phyloP scores from a whole-genome alignment of 30 jellyfish, hydroid and myxozoan genomes.

The Clytia hemisphaerica region DNA sequence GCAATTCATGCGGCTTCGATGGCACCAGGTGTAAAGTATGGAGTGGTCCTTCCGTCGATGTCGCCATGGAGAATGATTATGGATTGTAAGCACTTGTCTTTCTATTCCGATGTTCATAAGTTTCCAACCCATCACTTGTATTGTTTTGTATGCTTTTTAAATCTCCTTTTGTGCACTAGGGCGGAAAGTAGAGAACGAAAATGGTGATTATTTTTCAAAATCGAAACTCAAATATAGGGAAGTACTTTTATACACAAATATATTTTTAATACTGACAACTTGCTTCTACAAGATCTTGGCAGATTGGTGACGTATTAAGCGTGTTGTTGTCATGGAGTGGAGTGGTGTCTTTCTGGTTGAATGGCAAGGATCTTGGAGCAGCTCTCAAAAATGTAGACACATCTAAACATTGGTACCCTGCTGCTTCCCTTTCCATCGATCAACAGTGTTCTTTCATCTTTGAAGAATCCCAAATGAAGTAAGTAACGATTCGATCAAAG shows the following conservation, averaged over 20 bases:
- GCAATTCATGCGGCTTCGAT: constrained; percentile 61
- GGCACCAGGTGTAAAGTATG: constrained; percentile 75
- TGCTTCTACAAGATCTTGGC: constrained; percentile 55
- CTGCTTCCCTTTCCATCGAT: constrained; percentile 57
- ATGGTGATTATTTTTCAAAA: too few species aligned
- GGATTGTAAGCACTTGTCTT: constrained; percentile 51
- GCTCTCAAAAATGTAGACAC: constrained; percentile 50
- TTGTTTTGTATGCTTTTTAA: too few species aligned
- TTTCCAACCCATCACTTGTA: too few species aligned
- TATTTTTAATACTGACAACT: too few species aligned
- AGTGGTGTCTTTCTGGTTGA: constrained; percentile 65
- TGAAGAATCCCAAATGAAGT: constrained; percentile 45
- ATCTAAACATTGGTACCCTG: constrained; percentile 62
- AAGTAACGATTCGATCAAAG: too few species aligned
- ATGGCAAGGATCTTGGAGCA: constrained; percentile 82
- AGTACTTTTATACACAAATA: too few species aligned
- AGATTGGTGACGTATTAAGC: constrained; percentile 62
- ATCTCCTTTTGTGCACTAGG: too few species aligned
- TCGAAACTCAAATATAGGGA: too few species aligned
- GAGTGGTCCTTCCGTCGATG: constrained; percentile 65
- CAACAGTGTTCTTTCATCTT: constrained; percentile 62
- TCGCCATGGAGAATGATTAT: constrained; percentile 29
- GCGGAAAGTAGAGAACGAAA: background rate
- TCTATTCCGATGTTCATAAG: background rate
- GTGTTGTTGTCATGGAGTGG: constrained; percentile 77